Base-by-base conservation (phyloP, 2,797 vertebrate genomes). In the Phaenicophaeus curvirostris region DNA sequence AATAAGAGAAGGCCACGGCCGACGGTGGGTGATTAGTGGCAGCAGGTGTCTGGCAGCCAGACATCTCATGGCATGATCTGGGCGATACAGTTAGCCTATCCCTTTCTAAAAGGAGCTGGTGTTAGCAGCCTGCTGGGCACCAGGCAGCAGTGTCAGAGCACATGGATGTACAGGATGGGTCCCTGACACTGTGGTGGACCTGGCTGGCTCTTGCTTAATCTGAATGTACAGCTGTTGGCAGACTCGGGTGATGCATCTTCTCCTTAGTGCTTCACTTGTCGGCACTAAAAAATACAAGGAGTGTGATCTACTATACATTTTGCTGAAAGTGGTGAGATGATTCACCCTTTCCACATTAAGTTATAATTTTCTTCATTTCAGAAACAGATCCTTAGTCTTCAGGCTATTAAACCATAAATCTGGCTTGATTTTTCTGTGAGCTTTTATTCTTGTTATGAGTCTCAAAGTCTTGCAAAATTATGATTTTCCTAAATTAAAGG, bases 21-120 rank as follows among this genome's bases (percentile, higher is more conserved):
- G 0, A 42, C 65, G 9, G 15, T 57, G 46, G 25, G n/a, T 42
- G 67, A 13, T 39, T 7, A 30, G 77, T 30, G 42, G 39, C 39
- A 37, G 42, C 15, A 44, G 20, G 33, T 15, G 13, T 42, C 67
- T 0, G 0, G 46, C 58, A 72, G 39, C 12, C 23, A 18, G 31
- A 51, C 30, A 28, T 44, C 42, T 55, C 12, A 3, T 27, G 7
- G 53, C 35, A 15, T 1, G 4, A 5, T 27, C 20, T 27, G 55
- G 55, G 17, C 0, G 0, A 6, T 28, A 18, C 50, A 27, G 28
- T 53, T 71, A 66, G 48, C 24, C 39, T 6, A 6, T 19, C n/a
- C 50, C 39, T 75, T 69, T 59, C 41, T 48, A 58, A 55, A 2
- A 0, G 30, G 31, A 42, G 39, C 35, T 66, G 68, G n/a, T 50